Evolutionary conservation across 92 coral and sea anemone genomes (phyloP), one percentile per base, ranked within the genome.

Genomic region (Epizoanthus ramosus): DNA sequence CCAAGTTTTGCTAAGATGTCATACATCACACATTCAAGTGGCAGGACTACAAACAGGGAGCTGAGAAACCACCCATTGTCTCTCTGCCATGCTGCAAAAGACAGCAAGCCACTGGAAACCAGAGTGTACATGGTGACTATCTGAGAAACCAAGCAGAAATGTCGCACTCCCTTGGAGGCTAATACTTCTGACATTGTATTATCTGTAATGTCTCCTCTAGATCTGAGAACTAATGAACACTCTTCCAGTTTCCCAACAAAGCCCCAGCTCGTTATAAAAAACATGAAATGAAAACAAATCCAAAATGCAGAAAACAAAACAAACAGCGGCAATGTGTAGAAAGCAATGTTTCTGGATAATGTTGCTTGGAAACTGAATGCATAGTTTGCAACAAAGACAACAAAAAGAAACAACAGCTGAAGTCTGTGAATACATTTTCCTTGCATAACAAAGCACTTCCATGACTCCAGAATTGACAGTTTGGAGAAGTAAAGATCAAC

Each of bases 101-200:
- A 90, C 12, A 97, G 68, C 7, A 91, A 66, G 37, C 87, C 85
- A 9, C 95, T 88, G 18, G 99, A 92, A 63, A 93, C 84, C 57
- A 97, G 73, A 17, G 98, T 97, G 57, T 90, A 87, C 69, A 97
- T 86, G 2, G 94, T 83, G 45, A 97, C 98, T 3, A 91, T 90
- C 85, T 94, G 95, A 0, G 99, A 97, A 22, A 97, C 98, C 60
- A 97, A 83, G 58, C 98, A 94, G 80, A 97, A 97, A 79, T 97
- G 99, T 17, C 98, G 84, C 23, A 97, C 85, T 18, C 99, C 99
- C 81, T 88, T 90, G 2, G 99, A 92, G 8, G 99, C 99, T 94
- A 97, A 88, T 10, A 90, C 91, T 33, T 97, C 99, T 16, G 98
- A 89, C 89, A 97, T 94, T 75, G 87, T 85, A 52, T 90, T 94